Evolutionary conservation across 2,797 vertebrate genomes (phyloP), one percentile per base, ranked within the genome.

Genomic region (Columba guinea): DNA sequence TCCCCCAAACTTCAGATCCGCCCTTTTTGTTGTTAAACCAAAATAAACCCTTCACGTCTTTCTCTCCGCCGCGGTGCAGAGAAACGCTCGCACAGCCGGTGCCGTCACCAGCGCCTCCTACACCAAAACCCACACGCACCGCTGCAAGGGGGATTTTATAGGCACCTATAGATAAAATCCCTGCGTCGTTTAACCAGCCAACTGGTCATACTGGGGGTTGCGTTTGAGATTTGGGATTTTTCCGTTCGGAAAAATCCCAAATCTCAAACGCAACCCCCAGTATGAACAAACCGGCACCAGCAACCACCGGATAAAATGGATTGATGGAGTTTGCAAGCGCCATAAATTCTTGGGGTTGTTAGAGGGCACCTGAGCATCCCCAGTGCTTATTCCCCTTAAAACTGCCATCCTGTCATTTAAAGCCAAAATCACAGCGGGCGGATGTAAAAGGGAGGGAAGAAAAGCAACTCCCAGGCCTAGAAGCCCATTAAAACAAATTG

Each of bases 51-150:
- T 39, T 39, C 37, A 11, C 37, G 37, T 39, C 37, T 39, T 73
- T 81, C 85, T 89, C 74, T 51, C 69, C 10, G 2, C 32, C 26
- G 28, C 84, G 62, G 78, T n/a, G 85, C 88, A 53, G 70, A 81
- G 91, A 64, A 91, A 65, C 44, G 4, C 65, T 92, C 1, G 34
- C 85, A 59, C 67, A 71, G 37, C 87, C 63, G 8, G 75, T 82
- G 91, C 62, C 75, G 0, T 82, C 58, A 8, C 90, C 93, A 92
- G 91, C 89, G 81, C 75, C 95, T 87, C 93, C 95, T n/a, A 90
- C 91, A 85, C 79, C 6, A 1, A 58, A 79, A 85, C 90, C 93
- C 83, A 79, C 71, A 5, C 74, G 58, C 48, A 6, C 59, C 13
- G 3, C 26, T 52, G 81, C 5, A 32, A n/a, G 78, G 69, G 85